phyloP scores from a whole-genome alignment of 2,888 invertebrate species.

The Chymomyza amoena region DNA sequence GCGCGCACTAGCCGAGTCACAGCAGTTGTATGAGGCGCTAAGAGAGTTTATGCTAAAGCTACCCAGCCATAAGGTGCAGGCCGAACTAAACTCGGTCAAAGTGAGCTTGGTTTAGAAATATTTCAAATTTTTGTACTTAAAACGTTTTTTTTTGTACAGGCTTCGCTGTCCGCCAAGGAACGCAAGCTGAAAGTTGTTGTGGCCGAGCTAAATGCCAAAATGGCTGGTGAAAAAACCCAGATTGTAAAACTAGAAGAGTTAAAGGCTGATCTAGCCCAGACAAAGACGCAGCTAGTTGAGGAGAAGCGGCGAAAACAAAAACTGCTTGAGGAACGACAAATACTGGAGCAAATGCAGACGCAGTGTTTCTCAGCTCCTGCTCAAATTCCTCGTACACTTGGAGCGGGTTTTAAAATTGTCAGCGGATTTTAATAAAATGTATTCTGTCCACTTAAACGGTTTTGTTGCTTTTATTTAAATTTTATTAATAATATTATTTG shows the following conservation, averaged over 20 bases:
- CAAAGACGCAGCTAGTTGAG: slow-evolving; percentile 71
- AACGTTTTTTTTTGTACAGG: slow-evolving; percentile 47
- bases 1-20: slow-evolving; percentile 73
- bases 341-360: slow-evolving; percentile 75
- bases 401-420: slow-evolving; percentile 73
- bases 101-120: slow-evolving; percentile 39
- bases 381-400: slow-evolving; percentile 68
- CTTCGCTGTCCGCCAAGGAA: slow-evolving; percentile 71
- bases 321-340: slow-evolving; percentile 74
- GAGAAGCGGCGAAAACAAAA: slow-evolving; percentile 76
- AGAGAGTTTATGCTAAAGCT: slow-evolving; percentile 77
- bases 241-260: slow-evolving; percentile 69
- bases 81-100: slow-evolving; percentile 76
- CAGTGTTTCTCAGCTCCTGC: slow-evolving; percentile 77
- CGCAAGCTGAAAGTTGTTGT: slow-evolving; percentile 75
- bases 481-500: too few relatives aligned
- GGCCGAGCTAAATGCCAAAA: slow-evolving; percentile 74
- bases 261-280: slow-evolving; percentile 63
- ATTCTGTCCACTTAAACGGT: too few relatives aligned
- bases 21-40: slow-evolving; percentile 74
- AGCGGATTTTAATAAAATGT: slow-evolving; percentile 30
- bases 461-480: too few relatives aligned
- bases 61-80: slow-evolving; percentile 76
- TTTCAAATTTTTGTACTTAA: neutral
- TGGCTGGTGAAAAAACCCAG: slow-evolving; percentile 73